These are phyloP conservation scores for Cyclina sinensis DNA, from an alignment of 1,140 invertebrate genomes.

Conservation along the genomic window DNA sequence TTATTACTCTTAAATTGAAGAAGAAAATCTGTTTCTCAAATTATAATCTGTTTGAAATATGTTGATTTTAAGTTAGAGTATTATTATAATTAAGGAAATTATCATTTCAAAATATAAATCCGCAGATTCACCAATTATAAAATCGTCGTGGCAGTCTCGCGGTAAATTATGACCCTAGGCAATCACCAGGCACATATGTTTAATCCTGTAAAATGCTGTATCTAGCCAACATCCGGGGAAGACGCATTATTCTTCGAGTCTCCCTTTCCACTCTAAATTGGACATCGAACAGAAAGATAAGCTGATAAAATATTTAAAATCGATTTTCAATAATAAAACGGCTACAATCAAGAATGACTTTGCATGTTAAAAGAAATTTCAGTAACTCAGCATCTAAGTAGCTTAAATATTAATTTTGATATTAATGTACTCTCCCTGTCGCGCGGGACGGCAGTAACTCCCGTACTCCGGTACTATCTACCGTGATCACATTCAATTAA, in stretches of 20 bases:
- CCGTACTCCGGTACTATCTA: slow-evolving; percentile 36
- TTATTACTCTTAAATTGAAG: neutral
- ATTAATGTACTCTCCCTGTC: neutral
- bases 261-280: neutral
- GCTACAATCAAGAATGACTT: slow-evolving; percentile 6
- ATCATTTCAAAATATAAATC: neutral
- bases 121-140: neutral
- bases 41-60: slow-evolving; percentile 8
- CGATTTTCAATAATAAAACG: slow-evolving; percentile 41
- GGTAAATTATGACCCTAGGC: neutral
- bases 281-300: neutral
- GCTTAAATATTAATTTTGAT: slow-evolving; percentile 55
- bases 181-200: neutral
- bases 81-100: neutral
- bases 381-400: neutral
- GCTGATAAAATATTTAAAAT: slow-evolving; percentile 38
- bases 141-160: neutral
- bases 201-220: neutral
- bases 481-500: slow-evolving; percentile 35
- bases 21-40: slow-evolving; percentile 16
- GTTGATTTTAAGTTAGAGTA: neutral
- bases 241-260: neutral
- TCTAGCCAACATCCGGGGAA: neutral
- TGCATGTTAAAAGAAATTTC: slow-evolving; percentile 38
- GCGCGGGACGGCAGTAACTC: slow-evolving; percentile 26